phyloP scores from a whole-genome alignment of 1,140 invertebrate species.

The Harpegnathos saltator region DNA sequence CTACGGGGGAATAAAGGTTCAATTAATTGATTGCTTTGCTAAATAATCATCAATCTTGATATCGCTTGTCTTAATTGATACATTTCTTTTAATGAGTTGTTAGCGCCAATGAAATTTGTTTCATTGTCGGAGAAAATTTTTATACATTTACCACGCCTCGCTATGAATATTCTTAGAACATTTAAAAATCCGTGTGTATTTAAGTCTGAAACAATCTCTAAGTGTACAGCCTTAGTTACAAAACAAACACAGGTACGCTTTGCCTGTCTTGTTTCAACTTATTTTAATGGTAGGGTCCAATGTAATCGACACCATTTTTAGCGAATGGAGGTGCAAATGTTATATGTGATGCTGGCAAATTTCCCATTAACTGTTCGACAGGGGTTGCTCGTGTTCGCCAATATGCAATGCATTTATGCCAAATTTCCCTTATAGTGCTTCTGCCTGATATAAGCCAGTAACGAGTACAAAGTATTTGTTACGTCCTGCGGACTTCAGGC shows the following conservation, averaged over 20 bases:
- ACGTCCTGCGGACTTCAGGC: too few relatives aligned
- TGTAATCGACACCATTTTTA: neutral
- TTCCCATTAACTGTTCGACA: conserved; percentile 10
- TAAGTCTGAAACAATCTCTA: too few relatives aligned
- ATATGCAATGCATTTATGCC: too few relatives aligned
- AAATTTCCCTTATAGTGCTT: too few relatives aligned
- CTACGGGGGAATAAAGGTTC: too few relatives aligned
- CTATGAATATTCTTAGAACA: neutral
- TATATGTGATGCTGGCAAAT: neutral
- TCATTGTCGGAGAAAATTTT: neutral
- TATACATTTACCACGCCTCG: neutral
- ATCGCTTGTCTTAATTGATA: neutral
- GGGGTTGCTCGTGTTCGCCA: too few relatives aligned
- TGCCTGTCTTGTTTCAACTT: neutral
- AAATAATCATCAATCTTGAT: neutral
- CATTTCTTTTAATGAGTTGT: neutral
- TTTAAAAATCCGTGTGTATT: neutral
- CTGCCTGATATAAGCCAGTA: too few relatives aligned
- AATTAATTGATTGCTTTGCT: neutral
- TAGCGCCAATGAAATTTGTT: neutral
- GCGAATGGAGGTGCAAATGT: neutral
- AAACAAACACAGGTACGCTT: neutral
- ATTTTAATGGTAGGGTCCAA: neutral
- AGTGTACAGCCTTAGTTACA: neutral
- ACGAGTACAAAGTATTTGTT: too few relatives aligned